Percentiles rank a stretch among this genome's conserved stretches.
phyloP scores from a whole-genome alignment of 2,113 vertebrate species.

The Eolophus roseicapilla region DNA sequence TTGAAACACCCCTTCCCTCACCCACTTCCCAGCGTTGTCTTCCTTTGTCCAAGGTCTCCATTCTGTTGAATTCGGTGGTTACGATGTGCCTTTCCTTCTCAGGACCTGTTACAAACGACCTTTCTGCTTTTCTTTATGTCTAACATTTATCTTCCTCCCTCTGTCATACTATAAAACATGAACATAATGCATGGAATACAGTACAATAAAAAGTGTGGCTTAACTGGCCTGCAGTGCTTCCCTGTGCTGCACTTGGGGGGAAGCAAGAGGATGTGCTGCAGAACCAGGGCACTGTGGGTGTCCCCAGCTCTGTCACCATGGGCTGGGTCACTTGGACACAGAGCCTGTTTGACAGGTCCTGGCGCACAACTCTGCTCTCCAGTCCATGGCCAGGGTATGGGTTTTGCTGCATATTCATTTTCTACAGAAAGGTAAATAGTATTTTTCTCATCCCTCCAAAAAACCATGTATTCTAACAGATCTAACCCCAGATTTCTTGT shows the following conservation, averaged over 20 bases:
- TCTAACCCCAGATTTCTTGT: neutral
- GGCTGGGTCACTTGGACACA: neutral
- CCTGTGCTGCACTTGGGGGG: neutral
- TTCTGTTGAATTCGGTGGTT: slow-evolving; percentile 59
- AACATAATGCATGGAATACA: slow-evolving; percentile 69
- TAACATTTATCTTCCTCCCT: slow-evolving; percentile 43
- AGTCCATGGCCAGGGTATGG: neutral
- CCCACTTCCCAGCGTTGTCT: neutral
- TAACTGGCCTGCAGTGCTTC: neutral
- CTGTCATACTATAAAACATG: slow-evolving; percentile 53
- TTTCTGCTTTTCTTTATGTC: slow-evolving; percentile 56
- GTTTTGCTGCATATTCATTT: neutral
- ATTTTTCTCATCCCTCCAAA: neutral
- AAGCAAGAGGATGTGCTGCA: neutral
- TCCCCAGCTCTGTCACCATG: neutral
- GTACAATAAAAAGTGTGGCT: slow-evolving; percentile 67
- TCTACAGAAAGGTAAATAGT: neutral
- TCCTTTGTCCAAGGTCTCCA: slow-evolving; percentile 27
- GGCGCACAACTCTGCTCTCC: neutral
- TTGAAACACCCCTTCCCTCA: neutral
- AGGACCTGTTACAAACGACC: slow-evolving; percentile 66
- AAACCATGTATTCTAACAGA: neutral
- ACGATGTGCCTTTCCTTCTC: slow-evolving; percentile 74
- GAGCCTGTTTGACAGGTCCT: neutral
- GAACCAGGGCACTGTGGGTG: neutral